Evolutionary conservation across 2,797 vertebrate species (phyloP).

Genomic region (Mareca strepera): DNA sequence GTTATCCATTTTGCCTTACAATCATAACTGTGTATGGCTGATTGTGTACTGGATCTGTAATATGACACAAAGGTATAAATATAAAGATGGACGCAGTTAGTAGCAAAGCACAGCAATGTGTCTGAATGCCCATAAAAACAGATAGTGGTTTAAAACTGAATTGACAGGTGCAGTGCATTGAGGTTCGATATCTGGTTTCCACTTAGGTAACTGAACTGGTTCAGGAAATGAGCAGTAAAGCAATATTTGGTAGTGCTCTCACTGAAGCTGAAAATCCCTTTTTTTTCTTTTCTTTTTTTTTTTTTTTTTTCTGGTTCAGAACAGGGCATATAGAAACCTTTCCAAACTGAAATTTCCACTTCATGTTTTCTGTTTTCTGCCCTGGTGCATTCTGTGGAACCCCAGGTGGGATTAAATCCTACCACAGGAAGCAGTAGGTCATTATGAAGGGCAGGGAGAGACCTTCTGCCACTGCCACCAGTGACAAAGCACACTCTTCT

Average conservation of each 20-base stretch:
- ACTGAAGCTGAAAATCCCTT: background rate
- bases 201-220: background rate
- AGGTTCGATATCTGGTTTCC: background rate
- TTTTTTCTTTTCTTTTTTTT: background rate
- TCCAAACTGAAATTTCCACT: slow-evolving; percentile 40
- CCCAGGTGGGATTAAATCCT: background rate
- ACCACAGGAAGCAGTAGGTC: background rate
- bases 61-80: background rate
- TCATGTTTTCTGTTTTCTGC: slow-evolving; percentile 31
- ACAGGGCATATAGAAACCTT: slow-evolving; percentile 3
- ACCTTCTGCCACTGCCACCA: background rate
- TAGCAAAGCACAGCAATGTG: background rate
- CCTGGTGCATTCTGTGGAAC: background rate
- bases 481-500: background rate
- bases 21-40: background rate
- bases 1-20: slow-evolving; percentile 20
- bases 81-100: background rate
- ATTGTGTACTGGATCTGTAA: background rate
- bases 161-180: background rate
- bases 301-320: slow-evolving; percentile 18
- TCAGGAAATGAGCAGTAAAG: background rate
- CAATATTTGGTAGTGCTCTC: background rate
- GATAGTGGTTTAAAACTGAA: background rate
- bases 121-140: background rate
- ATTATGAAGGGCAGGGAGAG: background rate